These are phyloP conservation scores for Pyrgus malvae DNA, from an alignment of 2,888 invertebrate genomes.

Conservation along the genomic window DNA sequence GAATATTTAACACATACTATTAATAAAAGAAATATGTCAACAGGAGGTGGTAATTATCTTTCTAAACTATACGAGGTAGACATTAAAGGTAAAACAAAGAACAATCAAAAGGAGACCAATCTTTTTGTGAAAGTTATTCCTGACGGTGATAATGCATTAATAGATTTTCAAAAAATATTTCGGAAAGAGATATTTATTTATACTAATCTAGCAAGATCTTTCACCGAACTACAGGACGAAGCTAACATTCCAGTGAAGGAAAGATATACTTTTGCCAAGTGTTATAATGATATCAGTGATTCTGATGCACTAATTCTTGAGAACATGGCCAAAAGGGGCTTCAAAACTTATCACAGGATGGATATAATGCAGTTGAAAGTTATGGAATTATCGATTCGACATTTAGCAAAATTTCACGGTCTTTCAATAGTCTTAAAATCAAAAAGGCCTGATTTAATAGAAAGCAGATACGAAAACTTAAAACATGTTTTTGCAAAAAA, in stretches of 20 bases:
- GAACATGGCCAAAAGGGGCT: conserved; percentile 49
- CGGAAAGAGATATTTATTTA: conserved; percentile 49
- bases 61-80: conserved; percentile 48
- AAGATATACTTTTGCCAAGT: conserved; percentile 44
- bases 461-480: conserved; percentile 35
- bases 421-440: conserved; percentile 49
- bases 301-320: conserved; percentile 50
- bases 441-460: conserved; percentile 45
- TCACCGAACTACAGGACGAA: conserved; percentile 45
- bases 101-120: conserved; percentile 41
- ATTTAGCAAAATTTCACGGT: conserved; percentile 57
- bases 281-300: conserved; percentile 44
- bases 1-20: conserved; percentile 39
- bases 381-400: conserved; percentile 45
- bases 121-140: conserved; percentile 51
- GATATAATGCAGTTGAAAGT: conserved; percentile 46
- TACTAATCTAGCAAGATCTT: conserved; percentile 43
- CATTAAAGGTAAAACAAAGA: conserved; percentile 41
- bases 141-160: conserved; percentile 38
- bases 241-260: conserved; percentile 44
- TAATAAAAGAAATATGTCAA: conserved; percentile 37
- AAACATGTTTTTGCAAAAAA: conserved; percentile 35
- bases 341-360: conserved; percentile 44
- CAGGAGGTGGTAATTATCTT: conserved; percentile 48
- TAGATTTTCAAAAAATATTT: conserved; percentile 44